Conservation (phyloP, 2,888 invertebrate genomes). For the Alloplasta piceator region DNA sequence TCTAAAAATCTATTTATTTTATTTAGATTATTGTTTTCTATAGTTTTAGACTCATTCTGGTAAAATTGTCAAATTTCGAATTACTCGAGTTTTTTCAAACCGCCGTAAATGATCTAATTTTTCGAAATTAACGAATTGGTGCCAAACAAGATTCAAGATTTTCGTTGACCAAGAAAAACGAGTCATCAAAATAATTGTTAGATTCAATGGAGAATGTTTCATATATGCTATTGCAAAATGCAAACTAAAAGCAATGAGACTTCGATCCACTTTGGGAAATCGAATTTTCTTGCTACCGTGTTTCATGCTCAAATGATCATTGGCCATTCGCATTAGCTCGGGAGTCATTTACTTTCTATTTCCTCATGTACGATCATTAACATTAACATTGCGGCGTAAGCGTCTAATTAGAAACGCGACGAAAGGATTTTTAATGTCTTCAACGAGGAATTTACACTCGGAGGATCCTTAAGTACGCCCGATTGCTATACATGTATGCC, state of each 20-base stretch:
- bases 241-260: neutral
- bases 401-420: slow-evolving; percentile 7
- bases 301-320: neutral
- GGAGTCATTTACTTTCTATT: slow-evolving; percentile 38
- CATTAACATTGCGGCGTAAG: neutral
- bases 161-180: no score
- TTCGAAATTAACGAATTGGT: no score
- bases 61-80: no score
- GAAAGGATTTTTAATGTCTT: slow-evolving; percentile 12
- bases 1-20: no score
- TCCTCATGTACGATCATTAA: neutral
- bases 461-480: slow-evolving; percentile 3
- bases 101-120: no score
- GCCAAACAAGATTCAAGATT: no score
- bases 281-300: neutral
- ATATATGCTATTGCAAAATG: neutral
- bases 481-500: slow-evolving; percentile 7
- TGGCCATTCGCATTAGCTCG: neutral
- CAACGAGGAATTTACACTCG: slow-evolving; percentile 14
- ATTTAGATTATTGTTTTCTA: no score
- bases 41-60: no score
- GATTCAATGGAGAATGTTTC: no score
- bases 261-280: slow-evolving; percentile 33
- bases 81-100: no score
- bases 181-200: no score